Conservation (phyloP, 2,888 invertebrate genomes). For the Lasioglossum oenotherae region DNA sequence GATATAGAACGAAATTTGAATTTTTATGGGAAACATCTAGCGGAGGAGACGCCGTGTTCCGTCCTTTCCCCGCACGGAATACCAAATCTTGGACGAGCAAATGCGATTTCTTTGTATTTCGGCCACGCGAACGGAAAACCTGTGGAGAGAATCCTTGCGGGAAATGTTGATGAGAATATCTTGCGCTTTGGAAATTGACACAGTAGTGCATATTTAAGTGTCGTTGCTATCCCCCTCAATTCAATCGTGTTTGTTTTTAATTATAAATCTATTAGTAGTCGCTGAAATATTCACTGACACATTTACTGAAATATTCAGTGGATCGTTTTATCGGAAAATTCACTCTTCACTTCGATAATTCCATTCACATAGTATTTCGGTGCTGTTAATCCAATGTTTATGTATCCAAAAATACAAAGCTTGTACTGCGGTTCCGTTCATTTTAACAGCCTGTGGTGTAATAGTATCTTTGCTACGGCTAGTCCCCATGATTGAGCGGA, state of each 20-base stretch:
- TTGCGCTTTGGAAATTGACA: not conserved
- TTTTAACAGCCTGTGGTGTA: too few relatives aligned
- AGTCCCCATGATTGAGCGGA: not conserved
- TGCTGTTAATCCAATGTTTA: too few relatives aligned
- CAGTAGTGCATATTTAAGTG: not conserved
- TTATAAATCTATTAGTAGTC: too few relatives aligned
- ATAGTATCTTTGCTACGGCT: too few relatives aligned
- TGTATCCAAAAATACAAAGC: too few relatives aligned
- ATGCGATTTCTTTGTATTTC: constrained; percentile 1
- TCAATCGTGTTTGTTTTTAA: too few relatives aligned
- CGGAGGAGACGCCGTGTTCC: not conserved
- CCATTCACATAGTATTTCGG: too few relatives aligned
- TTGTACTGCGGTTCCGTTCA: not conserved
- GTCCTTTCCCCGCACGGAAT: not conserved
- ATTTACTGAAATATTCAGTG: too few relatives aligned
- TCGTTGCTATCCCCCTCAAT: too few relatives aligned
- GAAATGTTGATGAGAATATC: not conserved
- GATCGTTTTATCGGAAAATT: too few relatives aligned
- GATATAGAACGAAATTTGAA: constrained; percentile 49
- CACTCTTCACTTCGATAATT: too few relatives aligned
- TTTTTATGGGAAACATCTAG: constrained; percentile 46
- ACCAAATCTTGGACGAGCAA: not conserved
- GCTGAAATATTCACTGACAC: too few relatives aligned
- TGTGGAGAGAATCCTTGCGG: not conserved
- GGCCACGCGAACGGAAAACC: not conserved